Evolutionary conservation across 1,140 invertebrate species (phyloP).

Genomic region (Pemphigus obesinymphae): DNA sequence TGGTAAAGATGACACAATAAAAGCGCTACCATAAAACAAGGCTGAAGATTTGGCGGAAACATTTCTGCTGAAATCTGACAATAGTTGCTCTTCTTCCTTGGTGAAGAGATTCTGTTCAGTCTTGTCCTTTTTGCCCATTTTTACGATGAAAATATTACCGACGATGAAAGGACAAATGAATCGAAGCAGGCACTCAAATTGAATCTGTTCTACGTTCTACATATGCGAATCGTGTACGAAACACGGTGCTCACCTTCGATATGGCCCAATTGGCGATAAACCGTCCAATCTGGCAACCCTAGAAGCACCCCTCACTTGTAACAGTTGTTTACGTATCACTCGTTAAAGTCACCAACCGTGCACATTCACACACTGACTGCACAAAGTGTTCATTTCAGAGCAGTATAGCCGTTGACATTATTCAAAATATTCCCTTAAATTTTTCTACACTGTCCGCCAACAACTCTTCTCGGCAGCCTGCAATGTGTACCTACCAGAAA

Average conservation of each 20-base stretch:
- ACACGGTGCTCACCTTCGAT: too few species aligned
- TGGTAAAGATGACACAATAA: conserved; percentile 92
- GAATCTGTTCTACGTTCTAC: too few species aligned
- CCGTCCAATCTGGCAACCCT: too few species aligned
- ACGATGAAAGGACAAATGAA: neutral
- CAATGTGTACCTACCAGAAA: too few species aligned
- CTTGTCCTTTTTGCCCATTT: conserved; percentile 32
- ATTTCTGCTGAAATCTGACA: conserved; percentile 97
- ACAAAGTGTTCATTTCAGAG: conserved; percentile 6
- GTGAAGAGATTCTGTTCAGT: conserved; percentile 64
- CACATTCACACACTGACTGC: too few species aligned
- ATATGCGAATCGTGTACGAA: neutral
- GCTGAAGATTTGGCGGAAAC: conserved; percentile 96
- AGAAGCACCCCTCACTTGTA: neutral
- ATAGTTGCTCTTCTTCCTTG: conserved; percentile 93
- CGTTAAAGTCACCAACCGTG: conserved; percentile 22
- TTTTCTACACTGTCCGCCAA: neutral
- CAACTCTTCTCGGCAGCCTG: neutral
- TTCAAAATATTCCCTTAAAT: neutral
- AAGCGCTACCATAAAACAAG: conserved; percentile 95
- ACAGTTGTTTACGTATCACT: conserved; percentile 36
- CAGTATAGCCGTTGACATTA: neutral
- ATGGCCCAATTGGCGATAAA: too few species aligned
- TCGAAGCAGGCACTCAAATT: neutral
- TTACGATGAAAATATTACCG: neutral